Evolutionary conservation across 2,888 invertebrate species (phyloP).

Genomic region (Brachylomia viminalis): DNA sequence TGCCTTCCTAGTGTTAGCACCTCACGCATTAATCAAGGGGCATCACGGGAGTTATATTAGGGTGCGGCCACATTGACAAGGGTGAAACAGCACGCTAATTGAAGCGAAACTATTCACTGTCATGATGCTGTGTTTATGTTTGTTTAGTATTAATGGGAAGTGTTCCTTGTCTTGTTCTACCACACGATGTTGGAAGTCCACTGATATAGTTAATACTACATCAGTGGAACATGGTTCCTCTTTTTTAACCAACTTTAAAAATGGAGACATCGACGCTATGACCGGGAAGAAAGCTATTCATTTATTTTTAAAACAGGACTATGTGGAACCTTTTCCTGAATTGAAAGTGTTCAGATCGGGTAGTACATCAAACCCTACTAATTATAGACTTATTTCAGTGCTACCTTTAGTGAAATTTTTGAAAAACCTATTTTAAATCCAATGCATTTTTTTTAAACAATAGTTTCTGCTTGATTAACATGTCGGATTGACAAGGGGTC

Average conservation of each 20-base stretch:
- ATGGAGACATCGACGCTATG: background rate
- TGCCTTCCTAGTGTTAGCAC: background rate
- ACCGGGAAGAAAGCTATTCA: background rate
- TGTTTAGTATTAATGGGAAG: slow-evolving; percentile 8
- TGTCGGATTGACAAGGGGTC: no score
- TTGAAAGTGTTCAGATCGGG: background rate
- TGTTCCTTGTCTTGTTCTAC: slow-evolving; percentile 11
- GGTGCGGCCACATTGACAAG: slow-evolving; percentile 56
- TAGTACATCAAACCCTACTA: no score
- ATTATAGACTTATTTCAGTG: no score
- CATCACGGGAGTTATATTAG: slow-evolving; percentile 61
- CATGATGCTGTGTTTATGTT: slow-evolving; percentile 49
- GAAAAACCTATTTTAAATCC: no score
- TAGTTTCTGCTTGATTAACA: no score
- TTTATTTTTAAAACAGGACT: background rate
- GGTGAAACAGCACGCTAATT: slow-evolving; percentile 60
- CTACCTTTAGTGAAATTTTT: no score
- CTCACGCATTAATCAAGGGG: slow-evolving; percentile 58
- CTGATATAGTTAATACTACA: background rate
- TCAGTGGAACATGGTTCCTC: background rate
- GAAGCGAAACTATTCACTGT: slow-evolving; percentile 55
- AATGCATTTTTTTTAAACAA: no score
- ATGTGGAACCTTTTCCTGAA: background rate
- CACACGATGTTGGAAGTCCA: background rate
- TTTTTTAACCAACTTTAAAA: background rate